Evolutionary conservation across 2,113 vertebrate species (phyloP).

Genomic region (Phalacrocorax pelagicus): DNA sequence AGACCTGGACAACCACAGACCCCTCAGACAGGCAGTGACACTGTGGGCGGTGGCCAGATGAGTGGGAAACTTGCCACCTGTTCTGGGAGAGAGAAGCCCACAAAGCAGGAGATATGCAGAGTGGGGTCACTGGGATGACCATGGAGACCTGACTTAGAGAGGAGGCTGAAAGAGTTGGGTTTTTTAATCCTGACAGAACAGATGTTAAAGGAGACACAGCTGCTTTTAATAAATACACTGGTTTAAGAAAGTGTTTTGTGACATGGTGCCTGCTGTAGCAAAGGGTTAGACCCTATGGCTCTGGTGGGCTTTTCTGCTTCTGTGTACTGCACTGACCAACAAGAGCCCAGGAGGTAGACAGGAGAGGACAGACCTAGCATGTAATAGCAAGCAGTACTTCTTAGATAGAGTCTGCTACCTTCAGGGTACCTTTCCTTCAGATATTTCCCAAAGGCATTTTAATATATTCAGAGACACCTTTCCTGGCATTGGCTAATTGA

Average conservation of each 20-base stretch:
- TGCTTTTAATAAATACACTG: background rate
- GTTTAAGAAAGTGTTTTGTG: background rate
- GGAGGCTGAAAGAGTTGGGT: background rate
- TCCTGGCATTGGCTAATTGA: background rate
- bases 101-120: background rate
- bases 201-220: background rate
- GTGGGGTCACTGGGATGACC: background rate
- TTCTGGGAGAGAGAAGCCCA: background rate
- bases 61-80: background rate
- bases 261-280: background rate
- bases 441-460: background rate
- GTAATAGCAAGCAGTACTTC: background rate
- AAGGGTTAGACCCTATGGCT: background rate
- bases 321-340: background rate
- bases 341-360: background rate
- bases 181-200: background rate
- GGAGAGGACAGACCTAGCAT: background rate
- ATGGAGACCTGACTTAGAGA: background rate
- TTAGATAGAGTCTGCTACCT: background rate
- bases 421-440: background rate
- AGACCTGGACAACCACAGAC: background rate
- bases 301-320: background rate
- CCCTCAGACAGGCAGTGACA: accelerated
- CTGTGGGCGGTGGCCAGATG: too few species aligned
- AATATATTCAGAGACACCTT: background rate